phyloP scores from a whole-genome alignment of 2,888 invertebrate genomes.

The Clepsis dumicolana region DNA sequence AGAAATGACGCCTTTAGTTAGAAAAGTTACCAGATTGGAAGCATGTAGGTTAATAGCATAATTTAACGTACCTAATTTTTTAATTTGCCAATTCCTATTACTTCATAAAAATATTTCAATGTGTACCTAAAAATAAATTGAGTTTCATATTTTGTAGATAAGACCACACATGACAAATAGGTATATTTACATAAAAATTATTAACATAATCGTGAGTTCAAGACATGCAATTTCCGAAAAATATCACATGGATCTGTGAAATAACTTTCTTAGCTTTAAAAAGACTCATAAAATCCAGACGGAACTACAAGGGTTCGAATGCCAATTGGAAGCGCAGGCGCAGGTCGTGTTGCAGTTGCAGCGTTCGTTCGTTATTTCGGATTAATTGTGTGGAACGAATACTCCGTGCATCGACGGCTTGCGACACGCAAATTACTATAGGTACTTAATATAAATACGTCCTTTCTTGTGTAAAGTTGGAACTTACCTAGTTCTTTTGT shows the following conservation, averaged over 20 bases:
- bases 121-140: too few relatives aligned
- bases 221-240: neutral
- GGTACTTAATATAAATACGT: slow-evolving; percentile 37
- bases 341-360: slow-evolving; percentile 79
- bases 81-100: too few relatives aligned
- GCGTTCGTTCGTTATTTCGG: slow-evolving; percentile 81
- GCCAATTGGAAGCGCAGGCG: slow-evolving; percentile 73
- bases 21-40: too few relatives aligned
- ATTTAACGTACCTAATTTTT: too few relatives aligned
- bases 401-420: slow-evolving; percentile 65
- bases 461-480: neutral
- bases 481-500: neutral
- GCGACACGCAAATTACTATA: slow-evolving; percentile 57
- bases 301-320: slow-evolving; percentile 60
- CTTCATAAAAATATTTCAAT: too few relatives aligned
- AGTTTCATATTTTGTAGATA: too few relatives aligned
- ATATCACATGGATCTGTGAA: neutral
- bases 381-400: slow-evolving; percentile 82
- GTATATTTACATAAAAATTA: too few relatives aligned
- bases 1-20: too few relatives aligned
- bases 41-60: too few relatives aligned
- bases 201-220: neutral
- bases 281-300: slow-evolving; percentile 47
- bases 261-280: slow-evolving; percentile 16
- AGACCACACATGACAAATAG: too few relatives aligned